Base-by-base conservation (phyloP, 2,888 invertebrate species). In the Synergus umbraculus region DNA sequence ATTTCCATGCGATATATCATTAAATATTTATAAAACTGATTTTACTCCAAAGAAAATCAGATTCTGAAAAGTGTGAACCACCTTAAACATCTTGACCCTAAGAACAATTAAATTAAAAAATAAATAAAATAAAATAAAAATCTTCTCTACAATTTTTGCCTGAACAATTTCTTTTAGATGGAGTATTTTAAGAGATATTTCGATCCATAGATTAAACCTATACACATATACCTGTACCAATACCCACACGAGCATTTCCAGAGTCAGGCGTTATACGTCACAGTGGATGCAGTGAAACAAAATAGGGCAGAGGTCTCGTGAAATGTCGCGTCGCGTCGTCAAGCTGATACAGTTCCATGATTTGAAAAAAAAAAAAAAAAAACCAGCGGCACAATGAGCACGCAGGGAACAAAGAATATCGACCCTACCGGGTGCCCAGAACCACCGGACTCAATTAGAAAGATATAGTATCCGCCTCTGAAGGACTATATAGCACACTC, bases 381-480 rank as follows among this genome's bases (percentile, higher is more conserved):
- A 83, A 79, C 67, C 79, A 64, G 69, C 78, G 78, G 86, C 84
- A 87, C 86, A 88, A 87, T 86, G 86, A 86, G 86, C 85, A 85
- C 83, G 84, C 82, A 85, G 81, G 82, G 84, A 86, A 89, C 89
- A 89, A 89, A 89, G 87, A 85, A 83, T 87, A 87, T 88, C 85
- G 89, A 87, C 81, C 83, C 82, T 79, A 79, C 78, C 78, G 83
- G 78, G 80, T 63, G 81, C 76, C 81, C 77, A 84, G 81, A 82
- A 82, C 80, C 76, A 76, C 82, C 80, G 86, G 86, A 87, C 86
- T 88, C 87, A 87, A 88, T 89, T 89, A 89, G 87, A 84, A 82
- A 85, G 84, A 81, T 86, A 86, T 84, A 83, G 80, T 80, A 77
- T 64, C 82, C 43, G 43, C 8, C 63, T 60, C 67, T 69, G 44